phyloP scores from a whole-genome alignment of 2,888 invertebrate genomes.

The Eurois occulta region DNA sequence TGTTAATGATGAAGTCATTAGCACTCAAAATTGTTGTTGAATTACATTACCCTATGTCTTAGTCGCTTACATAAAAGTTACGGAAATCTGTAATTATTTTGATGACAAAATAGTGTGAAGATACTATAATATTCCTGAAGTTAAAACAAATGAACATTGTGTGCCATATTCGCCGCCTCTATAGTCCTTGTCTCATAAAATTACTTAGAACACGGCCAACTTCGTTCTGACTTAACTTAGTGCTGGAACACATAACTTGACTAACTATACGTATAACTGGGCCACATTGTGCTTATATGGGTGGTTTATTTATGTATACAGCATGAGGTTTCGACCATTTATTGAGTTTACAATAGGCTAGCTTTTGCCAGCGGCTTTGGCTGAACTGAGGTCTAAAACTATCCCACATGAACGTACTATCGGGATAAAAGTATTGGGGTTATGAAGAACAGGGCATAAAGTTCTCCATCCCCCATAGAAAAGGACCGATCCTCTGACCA shows the following conservation, averaged over 20 bases:
- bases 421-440: not conserved
- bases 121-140: constrained; percentile 22
- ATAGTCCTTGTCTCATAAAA: constrained; percentile 48
- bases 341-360: not conserved
- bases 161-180: constrained; percentile 35
- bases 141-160: constrained; percentile 8
- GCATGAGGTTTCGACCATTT: not conserved
- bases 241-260: constrained; percentile 46
- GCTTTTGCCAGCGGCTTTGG: not conserved
- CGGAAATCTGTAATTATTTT: not conserved
- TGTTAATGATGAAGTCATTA: not conserved
- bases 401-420: not conserved
- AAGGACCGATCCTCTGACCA: too few relatives aligned
- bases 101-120: not conserved
- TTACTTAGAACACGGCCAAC: constrained; percentile 60
- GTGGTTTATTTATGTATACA: constrained; percentile 31
- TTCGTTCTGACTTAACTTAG: constrained; percentile 59
- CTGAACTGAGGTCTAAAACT: not conserved
- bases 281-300: constrained; percentile 35
- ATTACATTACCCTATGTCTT: too few relatives aligned
- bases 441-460: too few relatives aligned
- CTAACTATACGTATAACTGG: constrained; percentile 41
- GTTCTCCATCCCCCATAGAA: too few relatives aligned
- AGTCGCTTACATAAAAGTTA: too few relatives aligned
- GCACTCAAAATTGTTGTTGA: too few relatives aligned